Base-by-base conservation (phyloP, 2,113 vertebrate genomes). In the Asarcornis scutulata region DNA sequence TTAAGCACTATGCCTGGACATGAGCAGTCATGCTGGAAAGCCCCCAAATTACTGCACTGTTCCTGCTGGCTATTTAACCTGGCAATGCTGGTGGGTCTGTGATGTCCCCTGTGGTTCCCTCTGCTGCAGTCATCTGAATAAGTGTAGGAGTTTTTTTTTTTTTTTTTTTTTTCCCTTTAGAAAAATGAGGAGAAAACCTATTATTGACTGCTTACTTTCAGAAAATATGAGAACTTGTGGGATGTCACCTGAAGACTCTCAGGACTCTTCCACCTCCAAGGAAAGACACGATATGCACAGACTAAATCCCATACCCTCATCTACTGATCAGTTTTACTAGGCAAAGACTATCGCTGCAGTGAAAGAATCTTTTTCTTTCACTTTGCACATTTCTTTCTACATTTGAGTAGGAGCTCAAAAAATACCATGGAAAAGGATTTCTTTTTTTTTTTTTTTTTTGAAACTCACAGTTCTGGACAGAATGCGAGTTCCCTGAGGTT, bases 151-250 rank as follows among this genome's bases (percentile, higher is more conserved):
- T 46, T 36, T 63, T 46, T 72, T 46, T 8, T 9, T 20, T 21
- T 5, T 21, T 5, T 46, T 48, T 2, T 48, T 48, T 21, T 48
- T 46, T 46, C 9, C 18, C 46, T 46, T 9, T 11, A 48, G n/a
- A 48, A 48, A 48, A 48, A 46, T 34, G 44, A 68, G 62, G 69
- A 60, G 48, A 68, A 84, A 91, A 82, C 3, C 32, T 46, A n/a
- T 0, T 0, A n/a, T 0, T 0, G 2, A 62, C 11, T 29, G 21
- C 52, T 83, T 73, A 80, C 53, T 84, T 88, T n/a, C 26, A 91
- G 81, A 81, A 48, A 48, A 74, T 29, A 60, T 11, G 13, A 42
- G 67, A 77, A 89, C 72, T 9, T 36, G 40, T 29, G 52, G 25
- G 62, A 72, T 20, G 23, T n/a, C 8, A 2, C 21, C 32, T 89